Percentiles rank a stretch among this genome's conserved stretches.
phyloP scores from a whole-genome alignment of 1,140 invertebrate species.

The Anagrus nilaparvatae region DNA sequence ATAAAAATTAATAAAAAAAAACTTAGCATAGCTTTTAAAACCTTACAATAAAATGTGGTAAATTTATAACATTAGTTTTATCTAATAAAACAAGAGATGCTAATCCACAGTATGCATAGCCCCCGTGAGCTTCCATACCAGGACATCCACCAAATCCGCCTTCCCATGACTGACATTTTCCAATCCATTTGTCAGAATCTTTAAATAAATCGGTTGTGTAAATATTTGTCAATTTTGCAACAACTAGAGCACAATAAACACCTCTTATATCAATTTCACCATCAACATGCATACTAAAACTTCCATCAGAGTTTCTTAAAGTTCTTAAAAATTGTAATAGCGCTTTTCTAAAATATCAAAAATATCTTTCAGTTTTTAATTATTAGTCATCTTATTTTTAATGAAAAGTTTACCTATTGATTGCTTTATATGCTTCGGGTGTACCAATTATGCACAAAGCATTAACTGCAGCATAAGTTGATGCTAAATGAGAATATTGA shows the following conservation, averaged over 20 bases:
- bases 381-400: conserved; percentile 5
- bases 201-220: conserved; percentile 69
- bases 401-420: conserved; percentile 57
- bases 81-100: conserved; percentile 77
- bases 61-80: conserved; percentile 68
- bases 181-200: conserved; percentile 82
- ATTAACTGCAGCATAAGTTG: conserved; percentile 95
- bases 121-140: conserved; percentile 95
- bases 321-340: conserved; percentile 69
- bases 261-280: conserved; percentile 95
- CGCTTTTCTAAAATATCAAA: conserved; percentile 42
- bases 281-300: conserved; percentile 81
- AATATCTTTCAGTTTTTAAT: neutral
- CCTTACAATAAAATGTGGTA: conserved; percentile 63
- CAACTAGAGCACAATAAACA: conserved; percentile 86
- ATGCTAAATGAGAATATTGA: conserved; percentile 85
- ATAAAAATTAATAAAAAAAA: conserved; percentile 5
- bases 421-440: conserved; percentile 72
- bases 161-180: conserved; percentile 94
- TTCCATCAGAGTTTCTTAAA: conserved; percentile 73
- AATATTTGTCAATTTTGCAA: conserved; percentile 81
- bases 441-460: conserved; percentile 82
- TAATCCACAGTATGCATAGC: conserved; percentile 94
- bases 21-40: no score
- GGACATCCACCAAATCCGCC: conserved; percentile 93